Conservation (phyloP, 2,888 invertebrate species). For the Eupithecia vulgata region DNA sequence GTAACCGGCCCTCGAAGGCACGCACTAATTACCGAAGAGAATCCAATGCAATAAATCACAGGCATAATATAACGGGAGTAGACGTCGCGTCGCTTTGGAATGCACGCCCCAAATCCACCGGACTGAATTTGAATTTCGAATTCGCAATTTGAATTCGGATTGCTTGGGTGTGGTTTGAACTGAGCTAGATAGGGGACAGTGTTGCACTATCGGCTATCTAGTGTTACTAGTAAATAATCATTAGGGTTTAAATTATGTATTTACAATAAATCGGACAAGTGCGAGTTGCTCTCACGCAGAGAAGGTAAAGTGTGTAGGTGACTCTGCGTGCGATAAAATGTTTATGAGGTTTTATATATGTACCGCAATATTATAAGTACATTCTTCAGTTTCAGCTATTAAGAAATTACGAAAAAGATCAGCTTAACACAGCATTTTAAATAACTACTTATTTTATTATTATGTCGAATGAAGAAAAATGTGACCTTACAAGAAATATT, state of each 20-base stretch:
- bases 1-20: slow-evolving; percentile 61
- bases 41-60: slow-evolving; percentile 83
- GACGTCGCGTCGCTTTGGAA: slow-evolving; percentile 73
- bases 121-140: slow-evolving; percentile 66
- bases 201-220: neutral
- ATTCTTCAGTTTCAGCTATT: neutral
- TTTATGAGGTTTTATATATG: neutral
- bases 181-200: neutral
- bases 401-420: neutral
- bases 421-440: neutral
- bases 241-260: neutral
- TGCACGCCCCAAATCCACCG: slow-evolving; percentile 75
- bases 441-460: neutral
- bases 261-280: neutral
- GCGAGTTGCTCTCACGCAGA: neutral
- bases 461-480: neutral
- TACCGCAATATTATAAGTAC: neutral
- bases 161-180: slow-evolving; percentile 25
- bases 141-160: slow-evolving; percentile 48
- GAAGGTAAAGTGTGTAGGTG: neutral
- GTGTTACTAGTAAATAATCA: too few relatives aligned
- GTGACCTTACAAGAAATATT: neutral
- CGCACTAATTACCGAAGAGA: slow-evolving; percentile 83
- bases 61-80: slow-evolving; percentile 79
- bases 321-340: neutral